Evolutionary conservation across 2,113 vertebrate genomes (phyloP), one percentile per base, ranked within the genome.

Genomic region (Sinocyclocheilus anshuiensis): DNA sequence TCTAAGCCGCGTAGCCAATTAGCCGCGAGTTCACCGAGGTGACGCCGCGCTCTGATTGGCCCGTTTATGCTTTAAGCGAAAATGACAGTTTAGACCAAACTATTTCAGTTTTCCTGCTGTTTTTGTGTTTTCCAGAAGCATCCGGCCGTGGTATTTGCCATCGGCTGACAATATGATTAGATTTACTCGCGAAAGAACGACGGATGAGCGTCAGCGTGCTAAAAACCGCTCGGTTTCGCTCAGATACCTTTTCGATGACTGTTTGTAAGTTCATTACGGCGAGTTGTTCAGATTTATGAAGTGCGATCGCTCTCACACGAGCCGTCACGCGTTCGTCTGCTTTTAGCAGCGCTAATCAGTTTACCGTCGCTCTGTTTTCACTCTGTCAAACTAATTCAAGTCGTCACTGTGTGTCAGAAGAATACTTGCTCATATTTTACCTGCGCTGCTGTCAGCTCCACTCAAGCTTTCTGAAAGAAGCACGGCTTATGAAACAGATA

Each of bases 1-100:
- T 59, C 39, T 83, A 86, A 88, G 81, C 89, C 36, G 82, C 85
- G 42, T 88, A 81, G 85, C 89, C 89, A 89, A 84, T 89, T 88
- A 89, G 87, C 6, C 4, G 24, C 15, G 78, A 36, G 55, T 78
- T 84, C 84, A 75, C 36, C 65, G 84, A 82, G 72, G 82, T 61
- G 77, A 71, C n/a, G 13, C 67, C 33, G 74, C 39, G 2, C 42
- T 81, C 79, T 48, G 79, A 81, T 81, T 81, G 79, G 79, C 36
- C 79, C 13, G 4, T 48, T 81, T 18, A 1, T 9, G 57, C 20
- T 55, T 16, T 48, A 48, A 26, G 18, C 1, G 0, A 65, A 81
- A 65, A 42, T 24, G 33, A 61, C 29, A 12, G 53, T 79, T 20
- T 3, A 79, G 6, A 4, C 33, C 12, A 42, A 42, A n/a, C 20